Evolutionary conservation across 2,888 invertebrate species (phyloP), one percentile per base, ranked within the genome.

Genomic region (Hypomecis atomaria): DNA sequence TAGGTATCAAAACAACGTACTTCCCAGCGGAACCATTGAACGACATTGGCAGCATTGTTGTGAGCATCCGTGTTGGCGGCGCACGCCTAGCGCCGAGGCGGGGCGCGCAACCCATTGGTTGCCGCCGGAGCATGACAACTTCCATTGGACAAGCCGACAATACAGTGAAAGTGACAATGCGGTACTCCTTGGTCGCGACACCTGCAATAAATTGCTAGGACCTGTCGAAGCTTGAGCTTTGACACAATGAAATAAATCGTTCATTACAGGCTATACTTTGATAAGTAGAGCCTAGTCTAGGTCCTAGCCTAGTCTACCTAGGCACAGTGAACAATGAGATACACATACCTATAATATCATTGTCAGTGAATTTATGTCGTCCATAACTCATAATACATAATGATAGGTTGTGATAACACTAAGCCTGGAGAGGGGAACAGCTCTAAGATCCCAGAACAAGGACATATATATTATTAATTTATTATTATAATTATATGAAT

Each of bases 101-200:
- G 89, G 88, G 91, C 89, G 85, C 11, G 82, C 74, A 82, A 84
- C 85, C 87, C 83, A 91, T 92, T 92, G 91, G 91, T 86, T 88
- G 83, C 87, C 81, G 86, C 66, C 87, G 84, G 85, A 90, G 81
- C 91, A 89, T 91, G 90, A 90, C 92, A 87, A 87, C 82, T 86
- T 82, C 85, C 86, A 92, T 92, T 92, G 92, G 92, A 89, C 89
- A 89, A 85, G 80, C 78, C 83, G 75, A 83, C 83, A n/a, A 78
- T 83, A 78, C 83, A 87, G 88, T 88, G 90, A 91, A 90, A 89
- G 90, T 90, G 88, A 88, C 85, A 85, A 84, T 75, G 43, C 43
- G 11, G 11, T 43, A 75, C 74, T 84, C 79, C 83, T 81, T 86
- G 81, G 78, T 81, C 78, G 78, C 74, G 81, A 76, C 87, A 87